Base-by-base conservation (phyloP, 2,797 vertebrate genomes). In the Periparus ater region DNA sequence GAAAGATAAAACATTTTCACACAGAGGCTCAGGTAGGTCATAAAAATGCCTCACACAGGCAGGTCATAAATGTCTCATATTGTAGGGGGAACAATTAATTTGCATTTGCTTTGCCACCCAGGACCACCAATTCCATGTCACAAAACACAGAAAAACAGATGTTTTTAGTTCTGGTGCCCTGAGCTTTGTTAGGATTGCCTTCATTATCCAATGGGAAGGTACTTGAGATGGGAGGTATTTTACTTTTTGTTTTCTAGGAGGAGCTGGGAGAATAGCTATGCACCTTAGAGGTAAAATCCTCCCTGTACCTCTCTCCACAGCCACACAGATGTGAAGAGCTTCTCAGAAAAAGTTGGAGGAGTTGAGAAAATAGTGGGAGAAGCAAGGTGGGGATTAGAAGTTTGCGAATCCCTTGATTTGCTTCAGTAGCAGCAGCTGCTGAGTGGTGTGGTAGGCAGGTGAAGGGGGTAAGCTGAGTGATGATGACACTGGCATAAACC, bases 361-460 rank as follows among this genome's bases (percentile, higher is more conserved):
- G 19, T 30, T n/a, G 40, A 62, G 55, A 68, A 71, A 60, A 51
- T 4, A 21, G 1, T 3, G 18, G 20, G 32, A 81, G n/a, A 38
- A 75, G 40, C 26, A 62, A 84, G 30, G 25, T 22, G 20, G 3
- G 15, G 22, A 11, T 38, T 36, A 61, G 23, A 62, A 74, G 34
- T 42, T 19, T 25, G 7, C 29, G 26, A 51, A 14, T 17, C 4
- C 29, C 27, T 74, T 10, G 32, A 53, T 88, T 75, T 90, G 21
- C 66, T 78, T 40, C 1, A 1, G 17, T 65, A 45, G 1, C 3
- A 71, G 72, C 23, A 38, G 38, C 36, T 88, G 26, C 5, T 62
- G 66, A 50, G 5, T 0, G 7, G 12, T 0, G 9, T 2, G 17
- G 34, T 36, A 50, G 12, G 54, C 30, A 67, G 25, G 13, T 20